These are phyloP conservation scores for Cryptocheilus praepositus DNA, from an alignment of 2,888 invertebrate species.

Conservation along the genomic window DNA sequence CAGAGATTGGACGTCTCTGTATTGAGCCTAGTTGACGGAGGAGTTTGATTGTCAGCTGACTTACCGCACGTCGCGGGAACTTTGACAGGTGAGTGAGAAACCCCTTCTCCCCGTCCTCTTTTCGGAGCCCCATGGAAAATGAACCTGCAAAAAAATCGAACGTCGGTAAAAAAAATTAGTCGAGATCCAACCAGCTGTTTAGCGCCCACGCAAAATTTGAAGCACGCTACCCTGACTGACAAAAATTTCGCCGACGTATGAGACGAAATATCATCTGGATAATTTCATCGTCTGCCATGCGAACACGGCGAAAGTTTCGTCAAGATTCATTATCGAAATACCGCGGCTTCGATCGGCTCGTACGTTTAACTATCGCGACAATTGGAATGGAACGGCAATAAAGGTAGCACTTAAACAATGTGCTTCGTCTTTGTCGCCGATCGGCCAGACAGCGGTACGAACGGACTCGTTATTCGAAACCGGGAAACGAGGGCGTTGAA, in stretches of 20 bases:
- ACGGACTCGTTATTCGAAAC: conserved; percentile 26
- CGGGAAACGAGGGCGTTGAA: conserved; percentile 46
- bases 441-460: conserved; percentile 27
- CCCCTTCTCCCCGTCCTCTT: background rate
- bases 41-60: conserved; percentile 43
- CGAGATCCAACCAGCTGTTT: too few species aligned
- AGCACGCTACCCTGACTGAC: too few species aligned
- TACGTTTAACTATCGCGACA: conserved; percentile 8
- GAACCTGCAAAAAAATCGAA: too few species aligned
- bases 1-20: conserved; percentile 51
- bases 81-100: conserved; percentile 55
- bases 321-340: too few species aligned
- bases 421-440: conserved; percentile 31
- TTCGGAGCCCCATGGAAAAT: too few species aligned
- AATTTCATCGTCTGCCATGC: too few species aligned
- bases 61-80: conserved; percentile 38
- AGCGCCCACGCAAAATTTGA: too few species aligned
- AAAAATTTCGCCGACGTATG: too few species aligned
- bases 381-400: conserved; percentile 14
- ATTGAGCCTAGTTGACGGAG: conserved; percentile 40
- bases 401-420: conserved; percentile 31
- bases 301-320: too few species aligned
- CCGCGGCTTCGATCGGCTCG: too few species aligned
- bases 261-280: too few species aligned
- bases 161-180: too few species aligned